phyloP scores from a whole-genome alignment of 2,797 vertebrate genomes.

The Cephalopachus bancanus region DNA sequence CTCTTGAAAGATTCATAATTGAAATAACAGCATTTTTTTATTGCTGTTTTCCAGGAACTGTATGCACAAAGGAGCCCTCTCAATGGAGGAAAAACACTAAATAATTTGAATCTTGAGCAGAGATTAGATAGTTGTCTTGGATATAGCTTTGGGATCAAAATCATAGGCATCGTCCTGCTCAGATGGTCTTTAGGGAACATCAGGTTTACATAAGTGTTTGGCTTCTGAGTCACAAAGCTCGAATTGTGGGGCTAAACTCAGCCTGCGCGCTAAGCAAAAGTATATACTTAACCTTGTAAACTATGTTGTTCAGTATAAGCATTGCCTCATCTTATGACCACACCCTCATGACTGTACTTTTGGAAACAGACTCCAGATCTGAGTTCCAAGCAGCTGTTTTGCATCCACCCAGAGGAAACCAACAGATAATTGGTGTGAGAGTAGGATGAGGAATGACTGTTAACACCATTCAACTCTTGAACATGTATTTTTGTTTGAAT shows the following conservation, averaged over 20 bases:
- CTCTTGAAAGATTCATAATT: slow-evolving; percentile 53
- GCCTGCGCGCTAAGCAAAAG: neutral
- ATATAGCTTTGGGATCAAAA: slow-evolving; percentile 37
- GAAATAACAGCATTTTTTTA: slow-evolving; percentile 60
- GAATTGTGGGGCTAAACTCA: slow-evolving; percentile 21
- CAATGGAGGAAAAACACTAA: slow-evolving; percentile 25
- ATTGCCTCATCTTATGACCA: slow-evolving; percentile 37
- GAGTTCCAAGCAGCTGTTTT: slow-evolving; percentile 58
- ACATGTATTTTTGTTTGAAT: slow-evolving; percentile 52
- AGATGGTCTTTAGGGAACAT: slow-evolving; percentile 48
- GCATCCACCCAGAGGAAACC: slow-evolving; percentile 55
- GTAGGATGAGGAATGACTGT: neutral
- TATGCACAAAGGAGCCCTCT: slow-evolving; percentile 57
- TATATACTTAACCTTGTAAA: slow-evolving; percentile 20
- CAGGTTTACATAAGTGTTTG: neutral
- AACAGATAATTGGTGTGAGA: neutral
- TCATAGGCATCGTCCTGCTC: neutral
- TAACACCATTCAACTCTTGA: neutral
- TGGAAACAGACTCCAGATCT: slow-evolving; percentile 60
- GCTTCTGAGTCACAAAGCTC: slow-evolving; percentile 52
- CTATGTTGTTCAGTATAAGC: neutral
- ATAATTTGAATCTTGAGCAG: slow-evolving; percentile 57
- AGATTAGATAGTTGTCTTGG: slow-evolving; percentile 55
- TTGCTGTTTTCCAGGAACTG: neutral
- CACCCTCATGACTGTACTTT: slow-evolving; percentile 42